Evolutionary conservation across 2,113 vertebrate genomes (phyloP), one percentile per base, ranked within the genome.

Genomic region (Cheilinus undulatus): DNA sequence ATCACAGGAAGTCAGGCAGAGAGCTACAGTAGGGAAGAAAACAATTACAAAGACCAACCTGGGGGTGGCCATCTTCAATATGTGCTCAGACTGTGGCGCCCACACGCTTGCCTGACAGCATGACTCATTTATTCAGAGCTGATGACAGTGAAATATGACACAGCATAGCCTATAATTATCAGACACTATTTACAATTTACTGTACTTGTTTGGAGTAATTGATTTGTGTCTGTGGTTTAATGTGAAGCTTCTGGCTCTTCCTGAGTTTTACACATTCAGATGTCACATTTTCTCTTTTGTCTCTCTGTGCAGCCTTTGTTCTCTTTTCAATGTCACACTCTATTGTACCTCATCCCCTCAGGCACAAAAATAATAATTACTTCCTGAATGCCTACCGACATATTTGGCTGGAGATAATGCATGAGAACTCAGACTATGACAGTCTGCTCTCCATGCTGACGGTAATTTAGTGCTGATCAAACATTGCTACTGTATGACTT

Each of bases 361-460:
- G 97, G 97, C 96, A 98, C 96, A 97, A 93, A 98, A 98, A 94
- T 97, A 98, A 95, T 93, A 97, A 96, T 97, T 97, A 96, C 96
- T 97, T 97, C 97, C 96, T 98, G 96, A 97, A 91, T 93, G 92
- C 96, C 95, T 98, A 96, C 93, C 94, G 94, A 95, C 95, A 92
- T 93, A 93, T 95, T 92, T 98, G 97, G 97, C 95, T 98, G 96
- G 96, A 95, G 95, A 96, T 95, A 93, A 95, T 96, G 95, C 95
- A 96, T 94, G 96, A 95, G 96, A 96, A 95, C 93, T 91, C 95
- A 95, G 95, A 96, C 89, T 95, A 92, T 97, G 95, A 96, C 96
- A 95, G 96, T 96, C 97, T 98, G 94, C 96, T 98, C 92, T 95
- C 95, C 92, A 94, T 95, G 95, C 95, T 97, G 92, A 98, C 96